A percentile compares a stretch with the other conserved stretches of the same genome.
These are phyloP conservation scores for cat (Felis catus) DNA, from an alignment of 2,113 vertebrate genomes.

Conservation along the genomic window F.catus_Fca126_mat1.0 CM031415.1:173308001-173308500, in stretches of 20 bases:
- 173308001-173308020: not conserved
- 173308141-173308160: not conserved
- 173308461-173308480: not conserved
- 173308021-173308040: rapidly evolving
- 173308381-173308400: not conserved
- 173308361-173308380: not conserved
- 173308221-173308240: not conserved
- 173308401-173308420: not conserved
- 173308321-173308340: not conserved
- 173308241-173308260: not conserved
- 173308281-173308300: not conserved
- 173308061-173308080: not conserved
- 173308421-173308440: no score
- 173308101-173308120: not conserved
- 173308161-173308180: not conserved
- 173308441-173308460: no score
- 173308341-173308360: not conserved
- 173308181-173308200: not conserved
- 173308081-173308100: not conserved
- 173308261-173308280: not conserved
- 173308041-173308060: not conserved
- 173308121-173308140: not conserved
- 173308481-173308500: not conserved
- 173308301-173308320: not conserved
- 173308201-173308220: not conserved